Percentiles rank a stretch among this genome's conserved stretches.
Conservation (phyloP, 2,888 invertebrate genomes). For the Dendrolimus pini region DNA sequence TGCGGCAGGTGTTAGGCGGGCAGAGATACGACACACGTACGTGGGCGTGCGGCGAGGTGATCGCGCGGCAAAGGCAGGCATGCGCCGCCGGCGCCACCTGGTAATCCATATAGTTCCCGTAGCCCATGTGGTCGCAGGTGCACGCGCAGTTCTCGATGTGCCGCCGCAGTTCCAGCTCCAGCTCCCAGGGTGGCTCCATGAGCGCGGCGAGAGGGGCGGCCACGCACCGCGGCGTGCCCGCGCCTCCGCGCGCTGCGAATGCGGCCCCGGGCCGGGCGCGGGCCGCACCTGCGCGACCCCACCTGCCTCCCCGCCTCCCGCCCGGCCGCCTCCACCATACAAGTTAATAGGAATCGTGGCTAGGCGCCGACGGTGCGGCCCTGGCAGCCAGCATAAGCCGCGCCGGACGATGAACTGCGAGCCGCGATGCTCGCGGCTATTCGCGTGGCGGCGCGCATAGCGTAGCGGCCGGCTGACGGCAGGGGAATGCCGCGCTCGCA, state of each 20-base stretch:
- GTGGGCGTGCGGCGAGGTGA: conserved; percentile 73
- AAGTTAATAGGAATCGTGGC: conserved; percentile 55
- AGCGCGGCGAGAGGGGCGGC: conserved; percentile 56
- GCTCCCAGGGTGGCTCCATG: conserved; percentile 78
- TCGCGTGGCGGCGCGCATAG: conserved; percentile 53
- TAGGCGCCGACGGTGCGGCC: conserved; percentile 54
- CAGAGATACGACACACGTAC: conserved; percentile 49
- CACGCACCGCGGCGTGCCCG: conserved; percentile 57
- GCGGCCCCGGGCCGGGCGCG: conserved; percentile 62
- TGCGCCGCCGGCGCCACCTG: conserved; percentile 80
- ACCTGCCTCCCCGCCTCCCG: conserved; percentile 60
- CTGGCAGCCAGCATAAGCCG: conserved; percentile 58
- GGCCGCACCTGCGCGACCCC: conserved; percentile 65
- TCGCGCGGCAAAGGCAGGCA: conserved; percentile 70
- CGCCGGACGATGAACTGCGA: conserved; percentile 45
- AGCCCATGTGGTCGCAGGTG: conserved; percentile 95
- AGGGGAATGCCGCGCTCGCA: conserved; percentile 59
- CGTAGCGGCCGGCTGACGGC: conserved; percentile 56
- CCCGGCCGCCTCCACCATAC: conserved; percentile 55
- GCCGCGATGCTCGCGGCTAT: conserved; percentile 48
- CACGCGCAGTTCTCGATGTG: conserved; percentile 94
- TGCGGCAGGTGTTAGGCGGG: conserved; percentile 19
- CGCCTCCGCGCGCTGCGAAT: conserved; percentile 52
- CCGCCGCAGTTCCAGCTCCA: conserved; percentile 90
- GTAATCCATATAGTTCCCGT: conserved; percentile 94